A percentile compares a stretch with the other conserved stretches of the same genome.
Evolutionary conservation across 2,888 invertebrate genomes (phyloP).

Genomic region (Bombylius discolor): DNA sequence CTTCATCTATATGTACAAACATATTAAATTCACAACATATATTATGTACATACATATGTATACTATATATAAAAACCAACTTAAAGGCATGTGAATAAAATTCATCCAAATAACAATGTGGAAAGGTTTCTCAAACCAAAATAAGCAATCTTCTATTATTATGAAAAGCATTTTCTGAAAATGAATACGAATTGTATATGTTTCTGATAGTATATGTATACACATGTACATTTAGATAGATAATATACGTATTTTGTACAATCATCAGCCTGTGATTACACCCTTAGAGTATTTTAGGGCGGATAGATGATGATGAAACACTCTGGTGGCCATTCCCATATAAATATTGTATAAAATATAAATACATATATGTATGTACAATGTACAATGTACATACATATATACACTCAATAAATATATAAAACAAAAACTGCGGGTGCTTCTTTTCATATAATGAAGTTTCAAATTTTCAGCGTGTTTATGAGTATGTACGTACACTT

Average conservation of each 20-base stretch:
- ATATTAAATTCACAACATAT: too few species aligned
- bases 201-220: too few species aligned
- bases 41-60: background rate
- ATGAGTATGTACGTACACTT: conserved; percentile 6
- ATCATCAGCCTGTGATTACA: conserved; percentile 5
- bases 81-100: background rate
- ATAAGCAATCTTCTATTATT: background rate
- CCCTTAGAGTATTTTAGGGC: conserved; percentile 4
- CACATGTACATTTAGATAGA: too few species aligned
- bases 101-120: background rate
- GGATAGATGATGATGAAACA: conserved; percentile 1
- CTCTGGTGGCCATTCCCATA: background rate
- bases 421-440: conserved; percentile 1
- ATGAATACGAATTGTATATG: background rate
- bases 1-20: too few species aligned
- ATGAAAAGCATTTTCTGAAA: conserved; percentile 1
- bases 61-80: background rate
- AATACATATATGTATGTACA: background rate
- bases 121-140: background rate
- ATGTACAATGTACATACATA: too few species aligned
- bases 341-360: background rate
- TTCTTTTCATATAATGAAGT: conserved; percentile 4
- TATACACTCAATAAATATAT: background rate
- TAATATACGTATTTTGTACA: background rate
- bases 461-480: conserved; percentile 3